Evolutionary conservation across 2,888 invertebrate species (phyloP).

Genomic region (Xestia sexstrigata): DNA sequence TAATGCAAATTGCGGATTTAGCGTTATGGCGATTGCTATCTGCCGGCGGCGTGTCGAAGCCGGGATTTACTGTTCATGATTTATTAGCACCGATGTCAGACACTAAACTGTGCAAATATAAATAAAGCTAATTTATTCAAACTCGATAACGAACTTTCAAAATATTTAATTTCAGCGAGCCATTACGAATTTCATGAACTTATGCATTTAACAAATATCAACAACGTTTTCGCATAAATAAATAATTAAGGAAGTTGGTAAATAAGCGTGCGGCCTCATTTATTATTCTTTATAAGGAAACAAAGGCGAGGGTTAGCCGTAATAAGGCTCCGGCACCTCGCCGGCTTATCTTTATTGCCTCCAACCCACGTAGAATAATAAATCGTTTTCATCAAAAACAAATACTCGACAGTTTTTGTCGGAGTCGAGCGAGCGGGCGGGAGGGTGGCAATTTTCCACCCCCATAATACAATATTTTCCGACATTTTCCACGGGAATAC

Average conservation of each 20-base stretch:
- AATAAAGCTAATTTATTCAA: constrained; percentile 34
- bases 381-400: constrained; percentile 91
- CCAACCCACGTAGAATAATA: constrained; percentile 91
- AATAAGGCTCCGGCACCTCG: constrained; percentile 91
- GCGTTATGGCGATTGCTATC: constrained; percentile 82
- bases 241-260: constrained; percentile 90
- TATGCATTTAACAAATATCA: constrained; percentile 85
- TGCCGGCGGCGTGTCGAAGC: constrained; percentile 69
- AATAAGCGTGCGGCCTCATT: constrained; percentile 90
- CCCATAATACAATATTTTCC: constrained; percentile 91
- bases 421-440: constrained; percentile 89
- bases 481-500: constrained; percentile 91
- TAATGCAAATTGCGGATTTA: constrained; percentile 86
- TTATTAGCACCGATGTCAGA: constrained; percentile 68
- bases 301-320: constrained; percentile 91
- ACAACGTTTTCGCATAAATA: constrained; percentile 89
- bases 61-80: constrained; percentile 77
- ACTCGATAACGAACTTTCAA: background rate
- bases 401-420: constrained; percentile 91
- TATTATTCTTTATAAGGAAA: constrained; percentile 91
- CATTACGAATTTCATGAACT: constrained; percentile 69
- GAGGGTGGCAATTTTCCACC: constrained; percentile 91
- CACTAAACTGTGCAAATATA: constrained; percentile 50
- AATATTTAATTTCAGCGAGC: constrained; percentile 42
- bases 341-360: constrained; percentile 91